Evolutionary conservation across 2,797 vertebrate species (phyloP), one percentile per base, ranked within the genome.

Genomic region (Lepus townsendii): DNA sequence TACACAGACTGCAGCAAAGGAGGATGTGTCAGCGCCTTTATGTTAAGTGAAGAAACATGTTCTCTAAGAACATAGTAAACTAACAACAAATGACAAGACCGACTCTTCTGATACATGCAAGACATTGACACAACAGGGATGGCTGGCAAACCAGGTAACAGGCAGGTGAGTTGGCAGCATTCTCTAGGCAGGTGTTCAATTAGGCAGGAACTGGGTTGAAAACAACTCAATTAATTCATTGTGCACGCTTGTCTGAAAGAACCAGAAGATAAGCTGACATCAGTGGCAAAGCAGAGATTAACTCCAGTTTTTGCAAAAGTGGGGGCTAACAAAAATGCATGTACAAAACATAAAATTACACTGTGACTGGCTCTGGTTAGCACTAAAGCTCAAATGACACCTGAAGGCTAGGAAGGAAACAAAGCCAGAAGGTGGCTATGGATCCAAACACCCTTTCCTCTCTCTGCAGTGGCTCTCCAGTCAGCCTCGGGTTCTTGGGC

Each of bases 191-290:
- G 90, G 90, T 88, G 88, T 95, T 95, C 76, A 75, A 47, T 76
- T 54, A 89, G 87, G 68, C 77, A 76, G 63, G 47, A 93, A 94
- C 66, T n/a, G 19, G 60, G 71, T 22, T 84, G 65, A 73, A 88
- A 93, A 91, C 77, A 91, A 71, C 60, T 90, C 96, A 77, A 68
- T 91, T 88, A 86, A 88, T 89, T 94, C 69, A 30, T 3, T 54
- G 92, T 85, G 95, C 60, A 8, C 3, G 69, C 68, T 57, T 69
- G 52, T 94, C 92, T 88, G 54, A 10, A 20, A 66, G 73, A 88
- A 69, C 35, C 52, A 20, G 69, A 24, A 73, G 87, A 89, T 42
- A 76, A 82, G 77, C 65, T 80, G 84, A 73, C 27, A 50, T 20
- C n/a, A 68, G 60, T 0, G 47, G 68, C 24, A 30, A 76, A 52